Evolutionary conservation across 2,797 vertebrate genomes (phyloP), one percentile per base, ranked within the genome.

Genomic region (Galago senegalensis): DNA sequence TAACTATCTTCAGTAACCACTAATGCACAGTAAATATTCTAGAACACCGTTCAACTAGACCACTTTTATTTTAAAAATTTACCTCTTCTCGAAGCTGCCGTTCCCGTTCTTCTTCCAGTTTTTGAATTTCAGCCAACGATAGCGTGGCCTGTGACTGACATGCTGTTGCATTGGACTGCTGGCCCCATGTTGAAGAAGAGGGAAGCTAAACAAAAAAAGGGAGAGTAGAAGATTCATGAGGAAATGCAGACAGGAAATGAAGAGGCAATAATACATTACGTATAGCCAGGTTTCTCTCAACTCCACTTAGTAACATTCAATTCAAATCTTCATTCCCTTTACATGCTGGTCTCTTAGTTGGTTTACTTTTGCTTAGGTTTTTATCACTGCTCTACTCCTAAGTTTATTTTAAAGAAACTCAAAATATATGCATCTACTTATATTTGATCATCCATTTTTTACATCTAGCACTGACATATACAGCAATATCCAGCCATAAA

Each of bases 151-250:
- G 99, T 87, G 99, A 98, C 89, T 99, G 99, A 97, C 98, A 97
- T 16, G 98, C 96, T 96, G 98, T 97, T 46, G 99, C 98, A 97
- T 97, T 97, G 37, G 99, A 99, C 97, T 99, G 99, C 94, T 99
- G 99, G 98, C 99, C 99, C 99, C 99, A 99, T 37, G 99, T 99
- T 87, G 99, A 99, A 90, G 99, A 99, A 31, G 99, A 99, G 49
- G 99, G 99, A 89, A 99, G 99, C 99, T 99, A 91, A 49, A 40
- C 25, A 67, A 73, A 96, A 97, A 69, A 91, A 21, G 20, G 20
- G 0, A 3, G 73, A 31, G 37, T 85, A 65, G 12, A 43, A 46
- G 14, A 92, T 53, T 70, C 25, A 27, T 79, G 63, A 91, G 37
- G 37, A 89, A 67, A 34, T 13, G 37, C 6, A 17, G 25, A 43